A percentile compares a stretch with the other conserved stretches of the same genome.
phyloP scores from a whole-genome alignment of 2,888 invertebrate genomes.

The Xestia sexstrigata region DNA sequence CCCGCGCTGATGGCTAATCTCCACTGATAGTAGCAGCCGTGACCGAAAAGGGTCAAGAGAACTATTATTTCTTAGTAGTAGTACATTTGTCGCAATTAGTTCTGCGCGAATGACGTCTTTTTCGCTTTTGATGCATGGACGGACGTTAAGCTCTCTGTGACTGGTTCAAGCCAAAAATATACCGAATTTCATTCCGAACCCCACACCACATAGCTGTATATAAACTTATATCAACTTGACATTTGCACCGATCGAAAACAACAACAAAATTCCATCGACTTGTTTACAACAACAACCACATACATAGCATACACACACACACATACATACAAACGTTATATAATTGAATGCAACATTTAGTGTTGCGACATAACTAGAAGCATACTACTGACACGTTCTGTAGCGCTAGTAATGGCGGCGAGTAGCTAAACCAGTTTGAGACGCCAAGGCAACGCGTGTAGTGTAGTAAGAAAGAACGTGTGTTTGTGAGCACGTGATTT shows the following conservation, averaged over 20 bases:
- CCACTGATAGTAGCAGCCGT: background rate
- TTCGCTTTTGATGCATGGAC: background rate
- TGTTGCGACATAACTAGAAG: slow-evolving; percentile 34
- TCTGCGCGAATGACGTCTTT: background rate
- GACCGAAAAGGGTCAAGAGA: background rate
- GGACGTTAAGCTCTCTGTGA: background rate
- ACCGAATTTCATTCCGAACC: background rate
- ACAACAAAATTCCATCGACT: slow-evolving; percentile 3
- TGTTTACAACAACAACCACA: slow-evolving; percentile 3
- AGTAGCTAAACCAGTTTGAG: slow-evolving; percentile 46
- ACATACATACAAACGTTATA: slow-evolving; percentile 6
- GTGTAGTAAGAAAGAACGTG: background rate
- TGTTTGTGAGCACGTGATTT: slow-evolving; percentile 9
- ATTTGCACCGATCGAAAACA: slow-evolving; percentile 5
- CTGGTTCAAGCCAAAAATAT: background rate
- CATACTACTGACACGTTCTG: slow-evolving; percentile 20
- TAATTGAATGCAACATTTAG: slow-evolving; percentile 29
- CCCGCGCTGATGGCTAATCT: background rate
- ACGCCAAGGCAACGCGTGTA: slow-evolving; percentile 32
- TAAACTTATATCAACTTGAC: background rate
- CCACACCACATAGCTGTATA: background rate
- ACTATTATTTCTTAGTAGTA: background rate
- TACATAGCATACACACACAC: background rate
- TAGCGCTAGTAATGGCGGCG: slow-evolving; percentile 10
- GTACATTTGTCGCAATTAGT: background rate